Evolutionary conservation across 2,888 invertebrate species (phyloP).

Genomic region (Palloptera scutellata): DNA sequence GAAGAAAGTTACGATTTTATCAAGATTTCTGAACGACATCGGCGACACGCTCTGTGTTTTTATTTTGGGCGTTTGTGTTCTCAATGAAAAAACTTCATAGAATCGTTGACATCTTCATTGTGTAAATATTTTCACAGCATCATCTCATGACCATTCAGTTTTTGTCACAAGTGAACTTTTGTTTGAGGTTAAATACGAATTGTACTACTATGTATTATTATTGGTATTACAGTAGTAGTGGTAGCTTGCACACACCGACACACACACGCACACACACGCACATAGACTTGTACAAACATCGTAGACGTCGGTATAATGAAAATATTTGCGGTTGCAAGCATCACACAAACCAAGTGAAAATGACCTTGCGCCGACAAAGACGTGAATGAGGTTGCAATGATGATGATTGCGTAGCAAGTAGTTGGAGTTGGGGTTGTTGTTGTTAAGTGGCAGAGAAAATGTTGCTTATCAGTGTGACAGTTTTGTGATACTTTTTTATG

Average conservation of each 20-base stretch:
- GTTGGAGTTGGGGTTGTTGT: constrained; percentile 12
- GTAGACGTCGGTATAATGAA: constrained; percentile 6
- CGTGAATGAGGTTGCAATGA: neutral
- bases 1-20: neutral
- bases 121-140: constrained; percentile 58
- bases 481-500: constrained; percentile 16
- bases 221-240: constrained; percentile 9
- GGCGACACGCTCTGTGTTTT: constrained; percentile 4
- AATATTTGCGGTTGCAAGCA: constrained; percentile 22
- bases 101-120: constrained; percentile 49
- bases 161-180: constrained; percentile 28
- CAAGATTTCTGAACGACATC: constrained; percentile 3
- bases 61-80: neutral
- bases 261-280: constrained; percentile 5
- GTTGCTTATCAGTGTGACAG: constrained; percentile 36
- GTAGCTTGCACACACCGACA: neutral
- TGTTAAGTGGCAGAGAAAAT: constrained; percentile 20
- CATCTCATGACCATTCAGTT: constrained; percentile 41
- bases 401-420: constrained; percentile 1
- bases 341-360: constrained; percentile 32
- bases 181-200: constrained; percentile 35
- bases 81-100: constrained; percentile 3
- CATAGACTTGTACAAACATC: constrained; percentile 18
- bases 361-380: constrained; percentile 38
- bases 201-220: constrained; percentile 1